Evolutionary conservation across 2,113 vertebrate genomes (phyloP), one percentile per base, ranked within the genome.

Genomic region (Empidonax alnorum): DNA sequence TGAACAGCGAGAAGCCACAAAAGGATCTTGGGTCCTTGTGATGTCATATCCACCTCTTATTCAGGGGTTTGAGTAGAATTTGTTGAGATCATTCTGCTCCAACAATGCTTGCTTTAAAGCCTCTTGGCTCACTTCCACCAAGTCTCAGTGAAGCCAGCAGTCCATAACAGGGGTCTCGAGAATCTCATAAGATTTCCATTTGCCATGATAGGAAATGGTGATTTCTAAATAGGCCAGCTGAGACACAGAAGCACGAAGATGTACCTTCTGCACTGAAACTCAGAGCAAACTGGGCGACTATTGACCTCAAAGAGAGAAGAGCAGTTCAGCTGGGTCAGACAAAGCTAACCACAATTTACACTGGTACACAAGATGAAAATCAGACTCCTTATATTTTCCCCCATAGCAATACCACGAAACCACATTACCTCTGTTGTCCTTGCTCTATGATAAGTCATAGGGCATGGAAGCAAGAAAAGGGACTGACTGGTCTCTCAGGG

Each of bases 381-480:
- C 42, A 49, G 39, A 62, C 7, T 63, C 61, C 50, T 91, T 58
- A 33, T 52, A 86, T 67, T 94, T 82, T 12, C 35, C 68, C 80
- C 52, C 77, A 19, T 68, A 52, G 10, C 52, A 33, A 82, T 83
- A 65, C 66, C 91, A 96, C 73, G 75, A 79, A 75, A 94, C 87
- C 87, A 90, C 88, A 94, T 95, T 87, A 91, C 90, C 63, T 93
- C 87, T 89, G 93, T 94, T 94, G 30, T 92, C 88, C 90, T 93
- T 88, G 86, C 88, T 90, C 90, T 95, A 42, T 93, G 85, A 9
- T 19, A 90, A 67, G 16, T 28, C 90, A 93, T 56, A 96, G 83
- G 50, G 83, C 94, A 86, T 28, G 83, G 87, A 97, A 93, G 85
- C 90, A 93, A 88, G 58, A 81, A 90, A 68, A 77, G 55, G 74